Evolutionary conservation across 2,113 vertebrate species (phyloP).

Genomic region (Pluvianellus socialis): DNA sequence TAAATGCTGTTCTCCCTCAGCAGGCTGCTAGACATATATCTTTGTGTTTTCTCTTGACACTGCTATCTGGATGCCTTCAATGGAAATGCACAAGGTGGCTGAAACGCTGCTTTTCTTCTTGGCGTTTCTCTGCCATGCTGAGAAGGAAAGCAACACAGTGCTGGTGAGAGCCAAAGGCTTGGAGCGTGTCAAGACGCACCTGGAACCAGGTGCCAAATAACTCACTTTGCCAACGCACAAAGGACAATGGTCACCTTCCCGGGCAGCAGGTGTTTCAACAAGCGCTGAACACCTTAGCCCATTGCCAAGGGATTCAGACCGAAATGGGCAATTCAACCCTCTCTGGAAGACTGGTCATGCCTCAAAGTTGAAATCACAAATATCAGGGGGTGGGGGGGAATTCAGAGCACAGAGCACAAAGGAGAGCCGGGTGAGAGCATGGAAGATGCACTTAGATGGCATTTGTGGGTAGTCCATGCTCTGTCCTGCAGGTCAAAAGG

Average conservation of each 20-base stretch:
- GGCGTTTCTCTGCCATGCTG: background rate
- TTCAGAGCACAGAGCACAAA: background rate
- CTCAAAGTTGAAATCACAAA: background rate
- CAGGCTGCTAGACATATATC: background rate
- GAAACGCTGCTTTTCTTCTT: background rate
- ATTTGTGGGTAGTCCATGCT: fast-evolving
- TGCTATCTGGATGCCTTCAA: background rate
- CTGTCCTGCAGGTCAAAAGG: background rate
- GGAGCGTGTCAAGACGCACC: background rate
- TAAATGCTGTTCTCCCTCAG: background rate
- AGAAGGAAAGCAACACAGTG: background rate
- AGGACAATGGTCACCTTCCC: constrained; percentile 14
- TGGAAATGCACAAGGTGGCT: background rate
- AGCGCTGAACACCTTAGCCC: background rate
- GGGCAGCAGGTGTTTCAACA: constrained; percentile 54
- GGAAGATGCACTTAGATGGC: fast-evolving
- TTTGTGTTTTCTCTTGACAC: background rate
- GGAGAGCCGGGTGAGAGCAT: fast-evolving
- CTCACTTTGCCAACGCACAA: background rate
- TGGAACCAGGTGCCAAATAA: background rate
- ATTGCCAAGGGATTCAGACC: background rate
- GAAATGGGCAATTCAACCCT: background rate
- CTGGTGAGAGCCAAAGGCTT: background rate
- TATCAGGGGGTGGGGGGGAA: fast-evolving
- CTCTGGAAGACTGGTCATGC: background rate